Base-by-base conservation (phyloP, 2,113 vertebrate genomes). In the Leptocoma aspasia region DNA sequence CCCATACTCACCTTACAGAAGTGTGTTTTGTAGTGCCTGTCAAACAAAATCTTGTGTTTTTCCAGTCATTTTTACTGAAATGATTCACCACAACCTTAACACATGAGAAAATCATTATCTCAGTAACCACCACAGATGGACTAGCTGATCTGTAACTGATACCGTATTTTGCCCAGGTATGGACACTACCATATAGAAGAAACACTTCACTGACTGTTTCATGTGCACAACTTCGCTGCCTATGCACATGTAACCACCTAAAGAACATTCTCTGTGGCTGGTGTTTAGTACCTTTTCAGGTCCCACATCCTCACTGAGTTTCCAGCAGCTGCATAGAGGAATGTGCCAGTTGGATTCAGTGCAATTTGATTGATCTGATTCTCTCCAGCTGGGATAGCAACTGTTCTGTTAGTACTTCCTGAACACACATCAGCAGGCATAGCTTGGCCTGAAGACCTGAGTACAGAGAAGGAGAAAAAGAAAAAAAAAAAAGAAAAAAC, bases 231-330 rank as follows among this genome's bases (percentile, higher is more conserved):
- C 44, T 75, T 53, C 37, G 15, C 47, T 90, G 47, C 28, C 41
- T 30, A 41, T 27, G 22, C 39, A 73, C 3, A 8, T 3, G 5
- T 53, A 82, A 61, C 23, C 45, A 64, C 31, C 19, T 54, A 52
- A 39, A 70, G 35, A 82, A 59, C 21, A 53, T 16, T 31, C 11
- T 80, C 17, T 83, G 71, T 28, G 44, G 44, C 56, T 57, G 45
- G 15, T 35, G 24, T 16, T 87, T 31, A 94, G 53, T 98, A 99
- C 99, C 99, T 99, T 96, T 99, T 99, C 45, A 99, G 98, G 89
- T 99, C 99, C 99, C 99, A 99, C 99, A 99, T 99, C 90, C 99
- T 98, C 76, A 99, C 99, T 30, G 99, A 98, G 53, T 99, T 99
- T 79, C 99, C 99, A 56, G 99, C 98, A 41, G 99, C 99, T 11